These are phyloP conservation scores for Ormia ochracea DNA, from an alignment of 2,888 invertebrate genomes.

Conservation along the genomic window DNA sequence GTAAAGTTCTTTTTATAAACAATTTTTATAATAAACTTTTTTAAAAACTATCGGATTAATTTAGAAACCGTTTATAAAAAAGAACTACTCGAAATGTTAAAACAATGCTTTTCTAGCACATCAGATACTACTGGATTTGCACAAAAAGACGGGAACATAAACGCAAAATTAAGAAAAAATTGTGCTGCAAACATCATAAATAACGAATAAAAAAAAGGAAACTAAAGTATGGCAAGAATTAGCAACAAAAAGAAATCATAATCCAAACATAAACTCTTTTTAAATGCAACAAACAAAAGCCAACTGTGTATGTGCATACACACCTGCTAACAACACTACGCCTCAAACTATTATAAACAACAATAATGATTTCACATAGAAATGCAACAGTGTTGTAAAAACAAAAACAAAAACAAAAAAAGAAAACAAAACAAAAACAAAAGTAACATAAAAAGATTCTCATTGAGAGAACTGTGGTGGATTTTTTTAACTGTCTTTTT, in stretches of 20 bases:
- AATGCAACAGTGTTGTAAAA: conserved; percentile 23
- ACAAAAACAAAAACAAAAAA: background rate
- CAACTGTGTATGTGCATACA: no score
- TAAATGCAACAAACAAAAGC: conserved; percentile 16
- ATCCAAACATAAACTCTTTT: conserved; percentile 37
- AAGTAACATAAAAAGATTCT: no score
- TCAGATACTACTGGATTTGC: conserved; percentile 65
- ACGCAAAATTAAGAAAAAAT: conserved; percentile 29
- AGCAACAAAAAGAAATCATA: conserved; percentile 20
- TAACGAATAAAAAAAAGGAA: conserved; percentile 14
- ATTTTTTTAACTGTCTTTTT: no score
- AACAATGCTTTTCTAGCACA: conserved; percentile 68
- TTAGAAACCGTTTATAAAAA: background rate
- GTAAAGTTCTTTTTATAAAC: background rate
- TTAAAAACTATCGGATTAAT: conserved; percentile 34
- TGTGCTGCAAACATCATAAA: conserved; percentile 21
- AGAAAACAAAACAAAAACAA: background rate
- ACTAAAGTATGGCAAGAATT: conserved; percentile 24
- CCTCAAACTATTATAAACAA: no score
- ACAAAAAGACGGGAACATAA: background rate
- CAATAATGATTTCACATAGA: background rate
- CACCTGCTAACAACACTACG: no score
- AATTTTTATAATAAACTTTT: background rate
- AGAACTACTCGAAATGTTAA: conserved; percentile 14
- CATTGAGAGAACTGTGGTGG: no score